Conservation (phyloP, 2,113 vertebrate genomes). For the Epinephelus moara region DNA sequence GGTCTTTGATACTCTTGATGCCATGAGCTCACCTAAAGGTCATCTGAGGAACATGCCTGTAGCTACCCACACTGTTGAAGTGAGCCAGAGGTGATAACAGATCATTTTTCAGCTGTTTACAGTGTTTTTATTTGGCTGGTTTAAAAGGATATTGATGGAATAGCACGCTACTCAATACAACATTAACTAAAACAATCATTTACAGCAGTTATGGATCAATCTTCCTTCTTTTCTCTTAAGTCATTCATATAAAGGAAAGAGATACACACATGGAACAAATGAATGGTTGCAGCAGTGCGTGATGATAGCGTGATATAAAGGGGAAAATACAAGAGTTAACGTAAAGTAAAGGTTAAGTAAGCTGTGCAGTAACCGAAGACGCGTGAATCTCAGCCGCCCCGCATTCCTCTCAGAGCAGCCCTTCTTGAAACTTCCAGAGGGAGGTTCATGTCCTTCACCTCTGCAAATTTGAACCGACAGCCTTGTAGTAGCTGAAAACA, state of each 20-base stretch:
- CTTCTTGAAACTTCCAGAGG: constrained; percentile 63
- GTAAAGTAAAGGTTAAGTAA: constrained; percentile 65
- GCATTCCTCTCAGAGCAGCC: constrained; percentile 63
- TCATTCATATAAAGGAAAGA: background rate
- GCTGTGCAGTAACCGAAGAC: constrained; percentile 62
- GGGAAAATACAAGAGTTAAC: constrained; percentile 1
- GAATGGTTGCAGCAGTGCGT: background rate
- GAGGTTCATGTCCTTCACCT: constrained; percentile 68
- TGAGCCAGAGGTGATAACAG: constrained; percentile 8
- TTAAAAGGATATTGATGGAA: background rate
- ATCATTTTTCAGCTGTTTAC: constrained; percentile 26
- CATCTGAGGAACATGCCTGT: constrained; percentile 38
- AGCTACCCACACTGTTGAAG: constrained; percentile 14
- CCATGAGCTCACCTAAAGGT: constrained; percentile 44
- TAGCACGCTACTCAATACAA: background rate
- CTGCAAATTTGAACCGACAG: constrained; percentile 57
- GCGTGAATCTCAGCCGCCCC: constrained; percentile 52
- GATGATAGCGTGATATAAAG: constrained; percentile 6
- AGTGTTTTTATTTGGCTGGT: background rate
- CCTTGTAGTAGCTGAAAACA: constrained; percentile 42
- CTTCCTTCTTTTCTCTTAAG: background rate
- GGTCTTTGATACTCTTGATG: constrained; percentile 31
- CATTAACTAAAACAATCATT: background rate
- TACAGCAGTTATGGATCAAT: background rate
- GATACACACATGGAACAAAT: background rate